These are phyloP conservation scores for Muricea muricata DNA, from an alignment of 92 coral and sea anemone species.

Conservation along the genomic window DNA sequence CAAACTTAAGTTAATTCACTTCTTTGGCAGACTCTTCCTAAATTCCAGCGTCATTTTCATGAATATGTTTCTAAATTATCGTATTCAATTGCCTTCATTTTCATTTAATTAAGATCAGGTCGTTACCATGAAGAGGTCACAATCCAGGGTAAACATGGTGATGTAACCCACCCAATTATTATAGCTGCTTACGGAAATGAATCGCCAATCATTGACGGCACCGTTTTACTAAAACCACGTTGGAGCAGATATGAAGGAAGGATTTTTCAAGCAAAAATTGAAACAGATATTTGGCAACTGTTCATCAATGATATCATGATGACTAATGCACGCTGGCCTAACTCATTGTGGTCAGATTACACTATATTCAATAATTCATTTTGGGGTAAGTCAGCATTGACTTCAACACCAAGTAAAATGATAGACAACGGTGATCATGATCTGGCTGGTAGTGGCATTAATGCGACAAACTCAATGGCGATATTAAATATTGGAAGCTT, in stretches of 20 bases:
- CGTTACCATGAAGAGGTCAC: conserved; percentile 74
- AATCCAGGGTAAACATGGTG: conserved; percentile 70
- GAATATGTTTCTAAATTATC: no score
- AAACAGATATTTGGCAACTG: conserved; percentile 68
- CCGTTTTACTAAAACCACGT: conserved; percentile 49
- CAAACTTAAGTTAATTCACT: no score
- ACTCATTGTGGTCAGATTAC: conserved; percentile 78
- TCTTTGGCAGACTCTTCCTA: no score
- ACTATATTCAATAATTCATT: conserved; percentile 66
- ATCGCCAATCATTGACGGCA: conserved; percentile 76
- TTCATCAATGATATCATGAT: conserved; percentile 71
- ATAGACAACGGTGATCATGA: conserved; percentile 67
- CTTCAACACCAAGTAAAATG: conserved; percentile 65
- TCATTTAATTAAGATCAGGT: neutral
- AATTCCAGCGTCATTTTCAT: no score
- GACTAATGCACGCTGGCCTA: conserved; percentile 91
- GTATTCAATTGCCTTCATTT: neutral
- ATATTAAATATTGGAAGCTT: conserved; percentile 79
- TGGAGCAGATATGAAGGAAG: conserved; percentile 44
- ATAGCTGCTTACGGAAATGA: conserved; percentile 74
- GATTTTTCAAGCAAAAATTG: conserved; percentile 50
- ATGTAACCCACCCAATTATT: conserved; percentile 49
- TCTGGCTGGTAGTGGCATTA: conserved; percentile 75
- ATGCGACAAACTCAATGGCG: conserved; percentile 78
- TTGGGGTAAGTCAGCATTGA: conserved; percentile 76